Conservation (phyloP, 2,113 vertebrate species). For the Zingel zingel region DNA sequence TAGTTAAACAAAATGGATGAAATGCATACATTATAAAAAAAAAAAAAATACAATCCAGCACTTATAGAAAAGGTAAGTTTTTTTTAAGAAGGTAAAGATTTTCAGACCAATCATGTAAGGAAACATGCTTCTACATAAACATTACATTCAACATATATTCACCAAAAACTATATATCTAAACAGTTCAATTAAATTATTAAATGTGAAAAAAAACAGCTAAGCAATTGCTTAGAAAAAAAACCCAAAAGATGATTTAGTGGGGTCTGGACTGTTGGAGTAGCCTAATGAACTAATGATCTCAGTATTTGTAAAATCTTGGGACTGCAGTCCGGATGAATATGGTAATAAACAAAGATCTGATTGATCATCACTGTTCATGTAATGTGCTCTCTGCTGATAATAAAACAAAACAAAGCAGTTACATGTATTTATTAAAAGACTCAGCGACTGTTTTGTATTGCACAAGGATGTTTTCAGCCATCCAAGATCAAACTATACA, state of each 20-base stretch:
- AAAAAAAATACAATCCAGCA: neutral
- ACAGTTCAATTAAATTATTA: neutral
- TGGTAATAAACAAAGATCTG: constrained; percentile 2
- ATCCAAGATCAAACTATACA: constrained; percentile 63
- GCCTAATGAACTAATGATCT: neutral
- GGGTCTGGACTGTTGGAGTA: neutral
- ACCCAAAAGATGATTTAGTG: neutral
- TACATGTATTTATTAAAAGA: constrained; percentile 74
- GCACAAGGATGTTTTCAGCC: constrained; percentile 72
- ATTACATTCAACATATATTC: neutral
- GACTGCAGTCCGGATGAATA: neutral
- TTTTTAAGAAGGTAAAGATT: neutral
- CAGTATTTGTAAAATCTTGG: neutral
- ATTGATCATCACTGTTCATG: constrained; percentile 15
- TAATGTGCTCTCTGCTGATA: constrained; percentile 11
- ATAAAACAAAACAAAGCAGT: constrained; percentile 55
- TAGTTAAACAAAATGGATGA: neutral
- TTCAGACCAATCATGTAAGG: neutral
- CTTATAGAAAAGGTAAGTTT: neutral
- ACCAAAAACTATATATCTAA: neutral
- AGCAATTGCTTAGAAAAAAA: too few species aligned
- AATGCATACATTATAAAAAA: neutral
- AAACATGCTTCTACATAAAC: neutral
- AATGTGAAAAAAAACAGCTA: neutral
- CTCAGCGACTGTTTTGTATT: constrained; percentile 65